phyloP scores from a whole-genome alignment of 2,888 invertebrate genomes.

The Bruchidius siliquastri region DNA sequence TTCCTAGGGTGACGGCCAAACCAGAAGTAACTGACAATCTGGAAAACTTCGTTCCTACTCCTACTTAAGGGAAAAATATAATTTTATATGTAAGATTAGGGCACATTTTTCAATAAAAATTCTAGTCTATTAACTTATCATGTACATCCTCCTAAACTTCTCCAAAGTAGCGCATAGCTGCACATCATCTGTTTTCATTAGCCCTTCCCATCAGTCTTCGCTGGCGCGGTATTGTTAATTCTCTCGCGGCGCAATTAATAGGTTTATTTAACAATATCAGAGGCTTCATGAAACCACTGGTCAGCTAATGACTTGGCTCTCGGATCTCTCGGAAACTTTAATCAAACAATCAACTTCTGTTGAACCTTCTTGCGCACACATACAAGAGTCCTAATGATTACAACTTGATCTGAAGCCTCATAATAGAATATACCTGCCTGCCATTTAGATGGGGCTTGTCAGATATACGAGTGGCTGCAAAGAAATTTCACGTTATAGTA shows the following conservation, averaged over 20 bases:
- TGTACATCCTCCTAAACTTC: too few species aligned
- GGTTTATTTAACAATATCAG: background rate
- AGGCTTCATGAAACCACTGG: background rate
- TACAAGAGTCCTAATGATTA: background rate
- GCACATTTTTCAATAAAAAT: too few species aligned
- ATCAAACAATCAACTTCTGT: background rate
- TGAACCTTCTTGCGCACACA: background rate
- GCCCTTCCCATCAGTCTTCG: background rate
- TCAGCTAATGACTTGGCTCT: background rate
- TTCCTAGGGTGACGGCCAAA: too few species aligned
- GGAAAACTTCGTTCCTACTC: too few species aligned
- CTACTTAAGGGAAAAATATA: too few species aligned
- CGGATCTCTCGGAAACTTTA: background rate
- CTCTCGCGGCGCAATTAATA: background rate
- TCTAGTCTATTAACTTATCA: too few species aligned
- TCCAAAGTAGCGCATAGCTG: background rate
- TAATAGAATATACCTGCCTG: background rate
- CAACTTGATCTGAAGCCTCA: background rate
- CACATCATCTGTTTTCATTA: background rate
- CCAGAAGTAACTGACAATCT: too few species aligned
- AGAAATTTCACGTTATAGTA: background rate
- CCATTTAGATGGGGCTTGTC: background rate
- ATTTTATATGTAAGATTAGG: too few species aligned
- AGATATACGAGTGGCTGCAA: background rate
- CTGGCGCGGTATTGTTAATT: background rate